phyloP scores from a whole-genome alignment of 2,888 invertebrate species.

The Trissolcus japonicus region DNA sequence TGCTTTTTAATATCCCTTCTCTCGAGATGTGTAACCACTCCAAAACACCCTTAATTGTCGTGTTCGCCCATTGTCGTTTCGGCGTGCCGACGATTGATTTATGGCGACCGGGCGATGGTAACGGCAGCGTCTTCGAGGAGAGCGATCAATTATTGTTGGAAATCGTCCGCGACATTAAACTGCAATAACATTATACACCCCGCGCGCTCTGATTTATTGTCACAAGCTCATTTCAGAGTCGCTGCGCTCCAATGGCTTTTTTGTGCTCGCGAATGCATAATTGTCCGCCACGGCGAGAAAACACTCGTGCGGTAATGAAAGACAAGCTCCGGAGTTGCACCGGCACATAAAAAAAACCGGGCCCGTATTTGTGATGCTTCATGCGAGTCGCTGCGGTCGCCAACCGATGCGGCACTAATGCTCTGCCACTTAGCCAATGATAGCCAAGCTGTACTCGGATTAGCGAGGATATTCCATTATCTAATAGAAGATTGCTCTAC shows the following conservation, averaged over 20 bases:
- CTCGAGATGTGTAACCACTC: constrained; percentile 69
- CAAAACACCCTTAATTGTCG: constrained; percentile 76
- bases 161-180: constrained; percentile 39
- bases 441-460: background rate
- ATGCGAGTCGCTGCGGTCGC: background rate
- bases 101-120: constrained; percentile 47
- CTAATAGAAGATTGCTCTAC: background rate
- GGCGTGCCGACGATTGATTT: constrained; percentile 52
- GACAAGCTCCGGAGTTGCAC: constrained; percentile 38
- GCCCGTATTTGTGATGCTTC: constrained; percentile 73
- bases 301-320: constrained; percentile 26
- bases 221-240: constrained; percentile 37
- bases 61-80: constrained; percentile 63
- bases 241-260: constrained; percentile 49
- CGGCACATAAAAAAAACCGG: constrained; percentile 43
- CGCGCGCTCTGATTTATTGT: constrained; percentile 45
- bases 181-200: constrained; percentile 34
- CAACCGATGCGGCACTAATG: constrained; percentile 4
- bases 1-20: constrained; percentile 75
- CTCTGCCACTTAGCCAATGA: background rate
- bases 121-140: background rate
- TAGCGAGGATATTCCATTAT: background rate
- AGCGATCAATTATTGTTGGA: constrained; percentile 31
- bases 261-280: constrained; percentile 30
- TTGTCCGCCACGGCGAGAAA: constrained; percentile 49